phyloP scores from a whole-genome alignment of 35 echinoderm and acorn worm species.

The Chiridota heheva region DNA sequence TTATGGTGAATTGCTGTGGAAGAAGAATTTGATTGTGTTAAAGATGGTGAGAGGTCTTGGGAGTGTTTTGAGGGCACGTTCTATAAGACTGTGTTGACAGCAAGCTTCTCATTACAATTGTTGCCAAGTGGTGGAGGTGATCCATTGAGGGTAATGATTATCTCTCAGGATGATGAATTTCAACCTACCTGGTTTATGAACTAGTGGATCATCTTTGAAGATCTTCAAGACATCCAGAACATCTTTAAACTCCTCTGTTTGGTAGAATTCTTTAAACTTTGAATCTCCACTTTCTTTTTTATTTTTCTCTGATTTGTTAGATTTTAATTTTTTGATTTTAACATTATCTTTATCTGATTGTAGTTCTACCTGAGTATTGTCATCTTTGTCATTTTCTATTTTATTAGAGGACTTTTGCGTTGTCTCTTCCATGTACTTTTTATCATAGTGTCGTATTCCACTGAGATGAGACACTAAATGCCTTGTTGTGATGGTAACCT shows the following conservation, averaged over 20 bases:
- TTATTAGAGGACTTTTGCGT: not conserved
- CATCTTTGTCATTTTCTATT: not conserved
- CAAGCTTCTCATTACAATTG: too few relatives aligned
- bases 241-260: slow-evolving; percentile 48
- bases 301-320: not conserved
- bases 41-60: too few relatives aligned
- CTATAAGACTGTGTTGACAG: too few relatives aligned
- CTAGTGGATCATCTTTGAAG: slow-evolving; percentile 89
- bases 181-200: slow-evolving; percentile 92
- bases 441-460: slow-evolving; percentile 90
- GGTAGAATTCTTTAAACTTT: slow-evolving; percentile 59
- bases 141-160: too few relatives aligned
- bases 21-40: too few relatives aligned
- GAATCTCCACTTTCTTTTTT: slow-evolving; percentile 33
- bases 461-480: slow-evolving; percentile 85
- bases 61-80: too few relatives aligned
- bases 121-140: too few relatives aligned
- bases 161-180: too few relatives aligned
- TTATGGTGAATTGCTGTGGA: too few relatives aligned
- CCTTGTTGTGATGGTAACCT: slow-evolving; percentile 91
- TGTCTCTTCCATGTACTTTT: slow-evolving; percentile 58
- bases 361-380: too few relatives aligned
- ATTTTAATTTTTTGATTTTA: too few relatives aligned
- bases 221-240: slow-evolving; percentile 59
- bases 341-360: too few relatives aligned